These are phyloP conservation scores for Metalampra italica DNA, from an alignment of 2,888 invertebrate genomes.

Conservation along the genomic window DNA sequence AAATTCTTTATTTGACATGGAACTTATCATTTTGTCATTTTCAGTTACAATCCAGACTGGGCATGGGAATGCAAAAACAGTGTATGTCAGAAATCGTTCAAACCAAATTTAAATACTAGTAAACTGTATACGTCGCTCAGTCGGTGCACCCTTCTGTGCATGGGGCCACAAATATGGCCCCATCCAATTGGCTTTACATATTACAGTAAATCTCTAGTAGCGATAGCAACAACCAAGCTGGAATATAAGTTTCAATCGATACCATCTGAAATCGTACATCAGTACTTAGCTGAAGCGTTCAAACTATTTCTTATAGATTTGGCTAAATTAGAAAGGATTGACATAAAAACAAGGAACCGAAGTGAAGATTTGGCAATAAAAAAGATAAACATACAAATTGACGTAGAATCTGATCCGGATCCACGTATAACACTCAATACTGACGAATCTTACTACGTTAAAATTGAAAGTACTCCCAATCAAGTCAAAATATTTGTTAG, in stretches of 20 bases:
- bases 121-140: conserved; percentile 70
- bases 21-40: background rate
- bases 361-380: conserved; percentile 23
- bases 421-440: conserved; percentile 80
- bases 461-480: conserved; percentile 56
- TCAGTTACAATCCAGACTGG: conserved; percentile 5
- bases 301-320: conserved; percentile 69
- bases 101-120: conserved; percentile 12
- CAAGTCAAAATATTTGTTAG: conserved; percentile 66
- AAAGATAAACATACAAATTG: conserved; percentile 60
- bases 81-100: conserved; percentile 45
- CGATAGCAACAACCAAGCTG: conserved; percentile 74
- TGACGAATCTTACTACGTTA: conserved; percentile 84
- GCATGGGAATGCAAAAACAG: conserved; percentile 43
- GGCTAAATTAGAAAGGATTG: conserved; percentile 59
- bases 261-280: conserved; percentile 45
- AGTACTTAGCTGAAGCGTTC: conserved; percentile 61
- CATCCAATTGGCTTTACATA: conserved; percentile 83
- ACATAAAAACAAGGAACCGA: conserved; percentile 25
- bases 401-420: conserved; percentile 73
- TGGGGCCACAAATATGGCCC: conserved; percentile 85
- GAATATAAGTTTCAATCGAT: conserved; percentile 63
- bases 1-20: too few species aligned
- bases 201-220: conserved; percentile 78
- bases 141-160: conserved; percentile 85